Evolutionary conservation across 2,888 invertebrate species (phyloP).

Genomic region (Apodemia duryi): DNA sequence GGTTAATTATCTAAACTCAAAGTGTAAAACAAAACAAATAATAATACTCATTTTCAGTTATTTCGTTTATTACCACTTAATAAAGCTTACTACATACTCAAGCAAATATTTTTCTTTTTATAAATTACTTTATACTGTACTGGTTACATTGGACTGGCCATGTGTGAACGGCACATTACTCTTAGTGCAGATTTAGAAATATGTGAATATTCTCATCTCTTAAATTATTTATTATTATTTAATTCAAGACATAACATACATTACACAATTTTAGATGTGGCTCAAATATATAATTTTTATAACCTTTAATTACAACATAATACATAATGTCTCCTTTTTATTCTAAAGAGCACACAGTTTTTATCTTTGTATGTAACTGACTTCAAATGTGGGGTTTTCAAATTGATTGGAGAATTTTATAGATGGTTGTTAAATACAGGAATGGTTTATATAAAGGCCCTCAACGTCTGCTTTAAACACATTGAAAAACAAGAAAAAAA

Average conservation of each 20-base stretch:
- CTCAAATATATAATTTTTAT: slow-evolving; percentile 10
- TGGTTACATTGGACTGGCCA: neutral
- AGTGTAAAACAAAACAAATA: too few relatives aligned
- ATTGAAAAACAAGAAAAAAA: too few relatives aligned
- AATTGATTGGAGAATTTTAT: too few relatives aligned
- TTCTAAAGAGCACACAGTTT: neutral
- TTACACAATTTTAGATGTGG: slow-evolving; percentile 57
- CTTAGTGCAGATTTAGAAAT: slow-evolving; percentile 68
- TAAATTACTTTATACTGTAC: slow-evolving; percentile 13
- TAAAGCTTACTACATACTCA: too few relatives aligned
- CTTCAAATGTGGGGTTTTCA: too few relatives aligned
- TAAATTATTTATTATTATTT: slow-evolving; percentile 48
- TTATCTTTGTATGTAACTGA: neutral
- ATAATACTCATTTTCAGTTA: too few relatives aligned
- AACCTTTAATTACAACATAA: neutral
- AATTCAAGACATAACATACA: slow-evolving; percentile 58
- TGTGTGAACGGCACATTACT: slow-evolving; percentile 30
- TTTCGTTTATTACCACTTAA: too few relatives aligned
- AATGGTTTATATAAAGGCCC: too few relatives aligned
- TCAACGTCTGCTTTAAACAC: too few relatives aligned
- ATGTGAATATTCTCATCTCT: slow-evolving; percentile 53
- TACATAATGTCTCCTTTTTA: neutral
- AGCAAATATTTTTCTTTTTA: too few relatives aligned
- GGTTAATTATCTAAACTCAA: too few relatives aligned
- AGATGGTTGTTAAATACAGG: too few relatives aligned